Evolutionary conservation across 1,140 invertebrate species (phyloP).

Genomic region (Xylocopa sonorina): DNA sequence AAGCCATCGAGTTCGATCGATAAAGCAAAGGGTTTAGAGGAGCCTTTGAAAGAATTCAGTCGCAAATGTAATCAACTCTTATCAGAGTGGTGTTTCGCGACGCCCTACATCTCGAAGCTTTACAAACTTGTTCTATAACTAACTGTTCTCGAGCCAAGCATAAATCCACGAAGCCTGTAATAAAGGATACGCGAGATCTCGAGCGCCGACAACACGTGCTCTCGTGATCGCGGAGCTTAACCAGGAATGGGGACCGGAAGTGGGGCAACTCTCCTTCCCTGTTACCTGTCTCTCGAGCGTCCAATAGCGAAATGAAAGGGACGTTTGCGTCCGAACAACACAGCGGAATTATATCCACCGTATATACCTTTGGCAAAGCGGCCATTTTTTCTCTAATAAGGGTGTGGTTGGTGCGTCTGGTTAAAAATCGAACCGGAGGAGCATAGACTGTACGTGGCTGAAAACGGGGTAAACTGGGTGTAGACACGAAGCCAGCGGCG

Average conservation of each 20-base stretch:
- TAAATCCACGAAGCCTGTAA: slow-evolving; percentile 14
- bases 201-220: slow-evolving; percentile 8
- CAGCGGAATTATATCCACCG: not conserved
- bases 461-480: slow-evolving; percentile 52
- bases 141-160: not conserved
- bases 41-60: not conserved
- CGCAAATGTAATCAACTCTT: not conserved
- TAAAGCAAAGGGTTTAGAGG: not conserved
- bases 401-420: slow-evolving; percentile 54
- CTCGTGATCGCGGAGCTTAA: not conserved
- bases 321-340: not conserved
- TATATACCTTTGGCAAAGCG: not conserved
- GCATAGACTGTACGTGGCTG: slow-evolving; percentile 26
- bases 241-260: not conserved
- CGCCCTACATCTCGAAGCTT: slow-evolving; percentile 8
- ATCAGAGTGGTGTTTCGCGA: not conserved
- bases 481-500: slow-evolving; percentile 41
- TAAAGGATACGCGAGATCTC: slow-evolving; percentile 22
- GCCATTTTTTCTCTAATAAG: slow-evolving; percentile 37
- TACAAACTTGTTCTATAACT: not conserved
- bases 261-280: slow-evolving; percentile 13
- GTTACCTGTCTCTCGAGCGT: not conserved
- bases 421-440: slow-evolving; percentile 34
- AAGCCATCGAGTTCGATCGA: not conserved
- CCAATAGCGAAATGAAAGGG: slow-evolving; percentile 12